phyloP scores from a whole-genome alignment of 2,888 invertebrate genomes.

The Blomia tropicalis region DNA sequence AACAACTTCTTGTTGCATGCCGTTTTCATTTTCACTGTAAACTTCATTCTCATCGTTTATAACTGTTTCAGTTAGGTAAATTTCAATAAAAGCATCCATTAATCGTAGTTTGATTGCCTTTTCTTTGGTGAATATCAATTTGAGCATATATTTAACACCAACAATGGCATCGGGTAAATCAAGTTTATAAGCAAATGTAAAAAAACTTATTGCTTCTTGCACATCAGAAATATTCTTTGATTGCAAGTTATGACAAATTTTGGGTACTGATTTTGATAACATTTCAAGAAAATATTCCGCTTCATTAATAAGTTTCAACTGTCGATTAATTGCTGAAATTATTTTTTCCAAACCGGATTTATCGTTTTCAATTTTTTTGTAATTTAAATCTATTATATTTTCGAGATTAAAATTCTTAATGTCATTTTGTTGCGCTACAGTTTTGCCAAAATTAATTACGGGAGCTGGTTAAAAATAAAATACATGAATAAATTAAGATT shows the following conservation, averaged over 20 bases:
- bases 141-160: constrained; percentile 47
- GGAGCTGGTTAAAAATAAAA: background rate
- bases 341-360: background rate
- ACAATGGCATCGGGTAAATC: constrained; percentile 26
- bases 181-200: constrained; percentile 27
- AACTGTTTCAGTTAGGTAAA: constrained; percentile 40
- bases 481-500: too few relatives aligned
- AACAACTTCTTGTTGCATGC: background rate
- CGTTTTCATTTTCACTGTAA: background rate
- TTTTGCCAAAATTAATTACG: background rate
- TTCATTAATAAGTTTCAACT: background rate
- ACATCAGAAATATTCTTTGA: constrained; percentile 52
- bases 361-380: background rate
- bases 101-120: constrained; percentile 52
- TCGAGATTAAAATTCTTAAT: background rate
- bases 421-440: background rate
- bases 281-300: background rate
- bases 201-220: constrained; percentile 62
- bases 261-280: constrained; percentile 39
- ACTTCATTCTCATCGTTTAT: background rate
- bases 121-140: constrained; percentile 64
- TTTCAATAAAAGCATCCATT: constrained; percentile 55
- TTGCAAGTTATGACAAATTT: constrained; percentile 53
- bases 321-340: background rate
- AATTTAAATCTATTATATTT: background rate